A percentile compares a stretch with the other conserved stretches of the same genome.
phyloP scores from a whole-genome alignment of 64 coral and sea anemone species.

The Pocillopora damicornis region DNA sequence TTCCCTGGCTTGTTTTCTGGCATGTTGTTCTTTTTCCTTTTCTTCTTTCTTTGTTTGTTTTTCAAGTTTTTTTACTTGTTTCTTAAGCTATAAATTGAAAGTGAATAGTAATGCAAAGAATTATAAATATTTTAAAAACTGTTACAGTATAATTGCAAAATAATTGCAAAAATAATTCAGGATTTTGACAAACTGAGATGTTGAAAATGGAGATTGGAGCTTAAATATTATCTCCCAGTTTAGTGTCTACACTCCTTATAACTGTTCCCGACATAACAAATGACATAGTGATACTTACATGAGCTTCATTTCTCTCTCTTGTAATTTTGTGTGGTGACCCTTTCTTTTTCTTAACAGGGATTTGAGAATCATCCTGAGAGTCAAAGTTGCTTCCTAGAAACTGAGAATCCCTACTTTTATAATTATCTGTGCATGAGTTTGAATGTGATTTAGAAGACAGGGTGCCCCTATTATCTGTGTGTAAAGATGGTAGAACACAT shows the following conservation, averaged over 20 bases:
- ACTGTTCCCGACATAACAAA: too few species aligned
- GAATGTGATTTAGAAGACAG: neutral
- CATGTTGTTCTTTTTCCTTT: constrained; percentile 22
- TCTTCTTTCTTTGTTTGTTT: constrained; percentile 36
- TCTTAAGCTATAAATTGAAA: neutral
- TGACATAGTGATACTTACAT: constrained; percentile 2
- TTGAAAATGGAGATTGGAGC: too few species aligned
- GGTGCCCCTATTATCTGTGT: neutral
- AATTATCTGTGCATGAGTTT: neutral
- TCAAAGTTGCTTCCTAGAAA: neutral
- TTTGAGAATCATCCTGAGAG: neutral
- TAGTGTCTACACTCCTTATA: too few species aligned
- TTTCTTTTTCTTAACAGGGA: constrained; percentile 44
- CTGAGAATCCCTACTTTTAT: neutral
- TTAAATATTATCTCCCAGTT: too few species aligned
- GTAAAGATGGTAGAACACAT: neutral
- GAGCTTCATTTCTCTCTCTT: constrained; percentile 23
- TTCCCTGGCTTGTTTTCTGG: constrained; percentile 17
- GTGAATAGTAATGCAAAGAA: neutral
- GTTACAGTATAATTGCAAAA: neutral
- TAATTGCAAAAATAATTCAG: too few species aligned
- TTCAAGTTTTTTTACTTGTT: constrained; percentile 31
- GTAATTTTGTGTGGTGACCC: constrained; percentile 13
- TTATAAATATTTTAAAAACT: neutral
- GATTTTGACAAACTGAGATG: too few species aligned